Evolutionary conservation across 2,113 vertebrate genomes (phyloP).

Genomic region (Odontesthes bonariensis): DNA sequence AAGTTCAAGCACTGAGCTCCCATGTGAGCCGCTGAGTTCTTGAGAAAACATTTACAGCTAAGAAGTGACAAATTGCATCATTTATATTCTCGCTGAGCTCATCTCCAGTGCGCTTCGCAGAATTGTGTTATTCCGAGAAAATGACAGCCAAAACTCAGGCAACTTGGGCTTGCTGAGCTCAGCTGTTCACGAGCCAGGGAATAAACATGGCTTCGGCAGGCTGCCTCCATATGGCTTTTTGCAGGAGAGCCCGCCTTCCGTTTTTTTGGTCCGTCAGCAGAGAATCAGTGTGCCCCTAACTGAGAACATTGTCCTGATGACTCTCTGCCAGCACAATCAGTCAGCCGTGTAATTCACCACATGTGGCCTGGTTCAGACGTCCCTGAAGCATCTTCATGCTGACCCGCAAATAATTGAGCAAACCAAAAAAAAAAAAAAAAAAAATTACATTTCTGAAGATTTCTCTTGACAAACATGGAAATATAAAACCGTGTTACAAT

Average conservation of each 20-base stretch:
- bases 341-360: slow-evolving; percentile 20
- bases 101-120: not conserved
- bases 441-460: not conserved
- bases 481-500: slow-evolving; percentile 5
- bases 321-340: slow-evolving; percentile 16
- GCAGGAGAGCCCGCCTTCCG: slow-evolving; percentile 18
- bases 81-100: not conserved
- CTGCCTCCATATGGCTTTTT: slow-evolving; percentile 55
- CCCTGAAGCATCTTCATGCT: slow-evolving; percentile 24
- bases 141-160: slow-evolving; percentile 6
- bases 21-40: not conserved
- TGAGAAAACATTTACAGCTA: not conserved
- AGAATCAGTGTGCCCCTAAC: slow-evolving; percentile 9
- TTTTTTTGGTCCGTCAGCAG: slow-evolving; percentile 49
- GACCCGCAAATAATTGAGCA: not conserved
- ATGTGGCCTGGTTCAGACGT: slow-evolving; percentile 26
- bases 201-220: slow-evolving; percentile 56
- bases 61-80: not conserved
- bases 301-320: slow-evolving; percentile 26
- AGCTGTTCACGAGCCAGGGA: slow-evolving; percentile 58
- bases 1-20: not conserved
- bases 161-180: slow-evolving; percentile 50
- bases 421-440: too few species aligned
- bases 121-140: slow-evolving; percentile 17
- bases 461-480: not conserved